Base-by-base conservation (phyloP, 2,888 invertebrate species). In the Eristalinus sepulchralis region DNA sequence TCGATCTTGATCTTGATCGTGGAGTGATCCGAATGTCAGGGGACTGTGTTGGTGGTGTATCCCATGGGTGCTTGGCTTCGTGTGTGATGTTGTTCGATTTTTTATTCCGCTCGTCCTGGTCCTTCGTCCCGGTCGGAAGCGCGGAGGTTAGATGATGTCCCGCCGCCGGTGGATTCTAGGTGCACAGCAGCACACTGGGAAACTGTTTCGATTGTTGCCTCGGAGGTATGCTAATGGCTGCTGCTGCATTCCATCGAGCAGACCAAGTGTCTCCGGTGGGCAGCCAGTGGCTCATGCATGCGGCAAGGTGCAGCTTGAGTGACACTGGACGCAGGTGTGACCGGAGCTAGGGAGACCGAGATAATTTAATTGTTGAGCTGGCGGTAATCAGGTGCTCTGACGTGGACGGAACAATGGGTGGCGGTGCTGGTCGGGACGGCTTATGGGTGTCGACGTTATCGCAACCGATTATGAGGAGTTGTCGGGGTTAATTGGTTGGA, bases 1-100 rank as follows among this genome's bases (percentile, higher is more conserved):
- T 77, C 70, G 86, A 86, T 86, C 83, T 86, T 79, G 86, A 86
- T 86, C 86, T 86, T 83, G 86, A 86, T 86, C 86, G 83, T 75
- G 86, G 71, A 86, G 73, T 86, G 86, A 86, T 86, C 86, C 67
- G 86, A 83, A 83, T 86, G 86, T 86, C 86, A 86, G 86, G 83
- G 83, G 83, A 83, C 75, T 86, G 83, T 86, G 86, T 83, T 86
- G 86, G 86, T 83, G 85, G 85, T 53, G 70, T 47, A 75, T 83
- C 73, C 83, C 83, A 83, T 79, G 83, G 86, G 78, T 83, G 83
- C 78, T 57, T 71, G 27, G 75, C 62, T 71, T 53, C 34, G 1
- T 53, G 81, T 72, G 63, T 55, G 60, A 27, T 59, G 71, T 71
- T 82, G 34, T 86, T 83, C 53, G 72, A 77, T 81, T 72, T 81